Percentiles rank a stretch among this genome's conserved stretches.
Conservation (phyloP, 53 echinoderm and acorn worm genomes). For the Echinarachnius parma region DNA sequence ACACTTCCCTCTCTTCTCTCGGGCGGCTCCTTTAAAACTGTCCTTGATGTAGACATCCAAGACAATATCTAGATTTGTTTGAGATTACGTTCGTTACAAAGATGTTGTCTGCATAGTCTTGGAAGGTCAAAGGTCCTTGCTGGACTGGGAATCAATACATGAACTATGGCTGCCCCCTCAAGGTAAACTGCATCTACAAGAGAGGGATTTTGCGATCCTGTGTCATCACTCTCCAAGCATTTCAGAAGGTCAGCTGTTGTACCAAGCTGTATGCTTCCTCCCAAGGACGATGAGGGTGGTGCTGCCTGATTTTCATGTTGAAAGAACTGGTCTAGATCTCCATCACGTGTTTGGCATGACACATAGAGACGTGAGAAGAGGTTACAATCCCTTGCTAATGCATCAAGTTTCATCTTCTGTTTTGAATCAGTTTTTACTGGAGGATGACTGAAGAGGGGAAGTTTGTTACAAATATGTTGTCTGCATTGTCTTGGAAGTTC, state of each 20-base stretch:
- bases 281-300: slow-evolving; percentile 48
- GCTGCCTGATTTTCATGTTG: slow-evolving; percentile 52
- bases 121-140: slow-evolving; percentile 17
- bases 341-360: slow-evolving; percentile 43
- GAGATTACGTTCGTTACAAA: slow-evolving; percentile 45
- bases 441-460: slow-evolving; percentile 33
- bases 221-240: slow-evolving; percentile 24
- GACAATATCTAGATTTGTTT: slow-evolving; percentile 41
- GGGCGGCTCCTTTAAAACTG: slow-evolving; percentile 33
- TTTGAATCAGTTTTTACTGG: slow-evolving; percentile 1
- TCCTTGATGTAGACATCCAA: slow-evolving; percentile 50
- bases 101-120: slow-evolving; percentile 10
- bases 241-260: slow-evolving; percentile 36
- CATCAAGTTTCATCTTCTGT: slow-evolving; percentile 4
- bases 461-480: slow-evolving; percentile 41
- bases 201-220: background rate
- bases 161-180: slow-evolving; percentile 43
- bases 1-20: slow-evolving; percentile 37
- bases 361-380: slow-evolving; percentile 49
- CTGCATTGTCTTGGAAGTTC: slow-evolving; percentile 9
- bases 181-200: slow-evolving; percentile 24
- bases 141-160: slow-evolving; percentile 19
- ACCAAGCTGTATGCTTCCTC: slow-evolving; percentile 23
- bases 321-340: slow-evolving; percentile 55
- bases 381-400: slow-evolving; percentile 32